A percentile compares a stretch with the other conserved stretches of the same genome.
These are phyloP conservation scores for Clarias platycephalus DNA, from an alignment of 2,797 vertebrate species.

Conservation along the genomic window DNA sequence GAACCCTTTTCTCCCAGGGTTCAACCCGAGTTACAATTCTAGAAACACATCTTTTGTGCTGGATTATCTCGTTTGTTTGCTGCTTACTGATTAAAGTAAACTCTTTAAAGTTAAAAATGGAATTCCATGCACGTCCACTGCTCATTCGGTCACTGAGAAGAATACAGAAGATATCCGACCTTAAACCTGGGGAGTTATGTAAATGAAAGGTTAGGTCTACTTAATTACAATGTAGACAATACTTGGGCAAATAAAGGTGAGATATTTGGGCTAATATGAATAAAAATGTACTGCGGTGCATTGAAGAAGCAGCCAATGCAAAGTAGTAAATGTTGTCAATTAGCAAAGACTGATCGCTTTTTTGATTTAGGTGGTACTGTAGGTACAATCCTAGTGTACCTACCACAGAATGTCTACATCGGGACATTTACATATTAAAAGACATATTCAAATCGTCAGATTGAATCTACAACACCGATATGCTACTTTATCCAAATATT, in stretches of 20 bases:
- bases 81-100: neutral
- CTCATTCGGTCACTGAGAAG: neutral
- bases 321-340: neutral
- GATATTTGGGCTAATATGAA: neutral
- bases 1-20: neutral
- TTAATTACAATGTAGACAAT: neutral
- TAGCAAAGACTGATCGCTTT: neutral
- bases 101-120: neutral
- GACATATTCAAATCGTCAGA: neutral
- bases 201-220: too few species aligned
- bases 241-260: neutral
- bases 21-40: neutral
- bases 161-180: neutral
- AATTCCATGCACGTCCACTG: neutral
- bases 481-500: neutral
- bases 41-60: neutral
- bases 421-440: slow-evolving; percentile 2
- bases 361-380: neutral
- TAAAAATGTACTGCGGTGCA: neutral
- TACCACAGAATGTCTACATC: neutral
- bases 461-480: neutral
- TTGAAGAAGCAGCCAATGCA: neutral
- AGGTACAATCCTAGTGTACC: neutral
- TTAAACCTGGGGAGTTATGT: neutral
- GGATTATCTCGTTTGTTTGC: neutral